phyloP scores from a whole-genome alignment of 1,140 invertebrate genomes.

The Drosophila navojoa region DNA sequence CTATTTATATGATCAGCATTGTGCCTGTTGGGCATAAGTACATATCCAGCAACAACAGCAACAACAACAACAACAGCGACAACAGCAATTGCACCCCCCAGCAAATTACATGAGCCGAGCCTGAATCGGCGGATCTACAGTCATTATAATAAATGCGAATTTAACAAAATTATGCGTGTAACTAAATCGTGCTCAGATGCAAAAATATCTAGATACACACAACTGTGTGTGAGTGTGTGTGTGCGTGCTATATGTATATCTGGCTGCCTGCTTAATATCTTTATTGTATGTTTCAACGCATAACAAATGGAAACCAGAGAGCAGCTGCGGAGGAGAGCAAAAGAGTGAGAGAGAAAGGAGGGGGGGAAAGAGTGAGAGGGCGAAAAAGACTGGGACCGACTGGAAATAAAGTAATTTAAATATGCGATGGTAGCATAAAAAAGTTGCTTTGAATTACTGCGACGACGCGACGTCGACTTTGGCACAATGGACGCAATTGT shows the following conservation, averaged over 20 bases:
- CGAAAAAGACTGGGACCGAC: constrained; percentile 38
- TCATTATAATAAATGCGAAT: constrained; percentile 79
- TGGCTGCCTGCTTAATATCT: constrained; percentile 58
- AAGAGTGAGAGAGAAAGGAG: constrained; percentile 20
- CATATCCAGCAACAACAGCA: no score
- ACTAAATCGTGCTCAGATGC: constrained; percentile 58
- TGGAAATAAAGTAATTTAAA: constrained; percentile 78
- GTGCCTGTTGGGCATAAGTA: constrained; percentile 8
- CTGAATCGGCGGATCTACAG: constrained; percentile 47
- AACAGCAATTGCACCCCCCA: constrained; percentile 1
- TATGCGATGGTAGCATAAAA: constrained; percentile 59
- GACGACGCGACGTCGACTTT: constrained; percentile 48
- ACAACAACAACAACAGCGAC: no score
- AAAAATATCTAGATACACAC: constrained; percentile 24
- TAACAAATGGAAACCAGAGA: constrained; percentile 27
- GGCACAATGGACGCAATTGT: constrained; percentile 70
- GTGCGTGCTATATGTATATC: constrained; percentile 22
- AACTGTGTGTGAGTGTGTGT: not conserved
- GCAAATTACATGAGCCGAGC: constrained; percentile 36
- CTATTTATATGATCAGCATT: constrained; percentile 42
- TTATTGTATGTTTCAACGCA: constrained; percentile 49
- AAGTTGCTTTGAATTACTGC: constrained; percentile 62
- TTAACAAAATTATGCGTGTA: constrained; percentile 77
- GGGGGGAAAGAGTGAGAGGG: constrained; percentile 25
- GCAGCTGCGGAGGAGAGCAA: not conserved